Percentiles rank a stretch among this genome's conserved stretches.
phyloP scores from a whole-genome alignment of 2,113 vertebrate genomes.

The Oenanthe melanoleuca region DNA sequence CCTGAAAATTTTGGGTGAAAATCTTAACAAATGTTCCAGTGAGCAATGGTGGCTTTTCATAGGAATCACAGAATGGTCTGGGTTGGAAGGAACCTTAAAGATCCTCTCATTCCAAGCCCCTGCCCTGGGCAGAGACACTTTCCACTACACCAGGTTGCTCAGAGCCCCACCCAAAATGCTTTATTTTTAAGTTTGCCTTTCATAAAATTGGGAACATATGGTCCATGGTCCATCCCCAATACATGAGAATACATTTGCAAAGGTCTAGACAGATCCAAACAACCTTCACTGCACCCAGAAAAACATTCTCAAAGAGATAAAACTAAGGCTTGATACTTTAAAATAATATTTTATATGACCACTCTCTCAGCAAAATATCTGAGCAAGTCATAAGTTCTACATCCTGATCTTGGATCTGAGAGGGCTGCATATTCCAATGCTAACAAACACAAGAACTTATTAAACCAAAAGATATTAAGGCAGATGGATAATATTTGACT shows the following conservation, averaged over 20 bases:
- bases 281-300: not conserved
- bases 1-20: not conserved
- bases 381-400: not conserved
- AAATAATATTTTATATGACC: not conserved
- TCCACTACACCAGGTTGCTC: not conserved
- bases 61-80: not conserved
- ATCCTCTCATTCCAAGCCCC: not conserved
- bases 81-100: not conserved
- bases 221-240: too few relatives aligned
- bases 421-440: not conserved
- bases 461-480: not conserved
- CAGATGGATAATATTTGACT: not conserved
- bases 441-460: not conserved
- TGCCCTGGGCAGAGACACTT: not conserved
- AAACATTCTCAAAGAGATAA: not conserved
- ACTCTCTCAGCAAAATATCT: not conserved
- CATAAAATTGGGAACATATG: not conserved
- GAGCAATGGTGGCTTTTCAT: not conserved
- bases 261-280: not conserved
- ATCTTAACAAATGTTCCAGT: fast-evolving
- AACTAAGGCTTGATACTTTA: not conserved
- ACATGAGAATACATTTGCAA: not conserved
- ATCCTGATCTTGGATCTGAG: not conserved
- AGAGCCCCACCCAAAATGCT: not conserved
- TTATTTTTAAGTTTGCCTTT: not conserved